These are phyloP conservation scores for Himalopsyche kuldschensis DNA, from an alignment of 2,888 invertebrate genomes.

Conservation along the genomic window DNA sequence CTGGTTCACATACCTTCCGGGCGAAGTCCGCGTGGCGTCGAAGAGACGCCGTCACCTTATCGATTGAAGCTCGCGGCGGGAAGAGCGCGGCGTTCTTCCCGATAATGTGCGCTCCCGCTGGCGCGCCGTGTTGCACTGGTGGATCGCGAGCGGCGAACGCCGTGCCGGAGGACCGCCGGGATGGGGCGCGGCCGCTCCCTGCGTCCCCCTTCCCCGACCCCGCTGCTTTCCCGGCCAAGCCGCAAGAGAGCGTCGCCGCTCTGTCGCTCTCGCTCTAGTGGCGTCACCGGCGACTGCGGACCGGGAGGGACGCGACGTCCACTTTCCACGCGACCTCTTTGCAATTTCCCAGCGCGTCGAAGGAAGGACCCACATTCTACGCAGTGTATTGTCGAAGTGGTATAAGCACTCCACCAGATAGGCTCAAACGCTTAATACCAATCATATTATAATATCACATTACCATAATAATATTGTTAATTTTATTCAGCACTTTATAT, in stretches of 20 bases:
- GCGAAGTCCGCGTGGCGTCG: slow-evolving; percentile 6
- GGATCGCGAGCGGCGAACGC: slow-evolving; percentile 52
- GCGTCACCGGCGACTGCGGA: background rate
- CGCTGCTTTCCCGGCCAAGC: slow-evolving; percentile 26
- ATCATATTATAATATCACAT: too few species aligned
- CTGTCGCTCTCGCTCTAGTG: background rate
- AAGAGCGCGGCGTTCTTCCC: background rate
- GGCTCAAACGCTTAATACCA: background rate
- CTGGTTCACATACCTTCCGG: background rate
- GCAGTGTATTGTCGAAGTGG: slow-evolving; percentile 11
- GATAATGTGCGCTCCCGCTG: slow-evolving; percentile 15
- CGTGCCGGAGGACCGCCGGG: slow-evolving; percentile 54
- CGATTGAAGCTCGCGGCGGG: background rate
- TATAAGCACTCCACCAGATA: background rate
- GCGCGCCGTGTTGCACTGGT: slow-evolving; percentile 46
- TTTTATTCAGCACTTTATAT: too few species aligned
- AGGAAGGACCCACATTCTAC: background rate
- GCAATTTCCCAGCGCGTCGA: background rate
- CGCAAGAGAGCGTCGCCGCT: background rate
- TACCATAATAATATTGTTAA: too few species aligned
- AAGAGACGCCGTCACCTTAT: background rate
- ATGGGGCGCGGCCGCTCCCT: slow-evolving; percentile 49
- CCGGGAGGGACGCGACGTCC: slow-evolving; percentile 3
- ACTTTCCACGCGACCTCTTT: background rate
- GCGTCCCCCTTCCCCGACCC: slow-evolving; percentile 52